These are phyloP conservation scores for Parnassius apollo DNA, from an alignment of 2,888 invertebrate species.

Conservation along the genomic window DNA sequence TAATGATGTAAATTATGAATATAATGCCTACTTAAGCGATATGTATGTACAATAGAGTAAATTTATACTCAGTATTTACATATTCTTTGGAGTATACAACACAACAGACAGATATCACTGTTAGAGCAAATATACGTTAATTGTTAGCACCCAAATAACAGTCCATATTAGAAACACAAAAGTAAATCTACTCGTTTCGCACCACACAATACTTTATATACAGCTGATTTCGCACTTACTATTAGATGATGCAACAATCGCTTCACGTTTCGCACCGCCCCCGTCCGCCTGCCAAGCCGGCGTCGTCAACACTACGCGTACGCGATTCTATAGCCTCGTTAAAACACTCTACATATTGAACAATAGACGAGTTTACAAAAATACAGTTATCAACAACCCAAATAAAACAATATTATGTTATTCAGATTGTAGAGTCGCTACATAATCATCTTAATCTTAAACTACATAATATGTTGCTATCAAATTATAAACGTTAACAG, in stretches of 20 bases:
- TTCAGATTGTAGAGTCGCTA: too few species aligned
- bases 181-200: background rate
- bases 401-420: too few species aligned
- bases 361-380: too few species aligned
- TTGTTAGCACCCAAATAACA: slow-evolving; percentile 2
- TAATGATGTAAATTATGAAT: too few species aligned
- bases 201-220: background rate
- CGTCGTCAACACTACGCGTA: slow-evolving; percentile 10
- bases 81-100: background rate
- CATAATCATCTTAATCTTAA: too few species aligned
- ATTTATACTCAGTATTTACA: too few species aligned
- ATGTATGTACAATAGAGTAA: too few species aligned
- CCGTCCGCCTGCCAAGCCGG: slow-evolving; percentile 4
- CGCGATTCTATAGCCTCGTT: background rate
- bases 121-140: background rate
- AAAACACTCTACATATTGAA: background rate
- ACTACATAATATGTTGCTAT: too few species aligned
- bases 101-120: background rate
- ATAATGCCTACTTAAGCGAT: too few species aligned
- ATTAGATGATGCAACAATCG: slow-evolving; percentile 30
- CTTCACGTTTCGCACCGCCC: slow-evolving; percentile 21
- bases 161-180: slow-evolving; percentile 11
- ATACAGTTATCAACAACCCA: too few species aligned
- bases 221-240: slow-evolving; percentile 14
- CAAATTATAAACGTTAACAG: too few species aligned